Evolutionary conservation across 2,113 vertebrate genomes (phyloP).

Genomic region (cattle (Bos taurus)): DNA sequence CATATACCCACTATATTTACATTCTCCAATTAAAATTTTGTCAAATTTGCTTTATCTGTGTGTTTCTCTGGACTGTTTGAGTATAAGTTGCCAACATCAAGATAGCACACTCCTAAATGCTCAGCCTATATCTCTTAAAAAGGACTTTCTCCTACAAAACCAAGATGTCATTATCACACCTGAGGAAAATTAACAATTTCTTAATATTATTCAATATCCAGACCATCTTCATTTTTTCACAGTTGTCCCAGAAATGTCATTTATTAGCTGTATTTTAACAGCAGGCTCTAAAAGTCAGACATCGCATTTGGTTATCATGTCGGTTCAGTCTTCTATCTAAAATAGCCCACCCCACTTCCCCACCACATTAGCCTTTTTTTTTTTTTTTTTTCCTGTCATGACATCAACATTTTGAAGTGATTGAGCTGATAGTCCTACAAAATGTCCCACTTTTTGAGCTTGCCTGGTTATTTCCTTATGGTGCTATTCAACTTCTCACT

Average conservation of each 20-base stretch:
- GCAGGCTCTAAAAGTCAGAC: neutral
- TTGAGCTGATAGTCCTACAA: neutral
- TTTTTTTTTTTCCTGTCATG: neutral
- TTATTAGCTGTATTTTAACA: neutral
- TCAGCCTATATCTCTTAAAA: neutral
- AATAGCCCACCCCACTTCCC: neutral
- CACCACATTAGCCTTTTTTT: accelerated
- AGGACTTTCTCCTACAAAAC: neutral
- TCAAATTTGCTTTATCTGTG: neutral
- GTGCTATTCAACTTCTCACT: neutral
- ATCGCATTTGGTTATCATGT: neutral
- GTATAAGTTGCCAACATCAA: neutral
- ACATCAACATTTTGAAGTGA: neutral
- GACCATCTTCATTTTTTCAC: neutral
- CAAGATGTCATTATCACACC: neutral
- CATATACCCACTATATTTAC: neutral
- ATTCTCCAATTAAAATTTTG: neutral
- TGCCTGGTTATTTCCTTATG: neutral
- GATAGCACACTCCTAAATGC: neutral
- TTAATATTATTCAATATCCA: neutral
- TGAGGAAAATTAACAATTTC: slow-evolving; percentile 9
- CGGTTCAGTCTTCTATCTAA: neutral
- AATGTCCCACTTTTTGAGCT: neutral
- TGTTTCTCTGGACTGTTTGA: neutral
- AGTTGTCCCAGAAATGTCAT: neutral